Evolutionary conservation across 64 coral and sea anemone species (phyloP).

Genomic region (Dendrophyllia cribrosa): DNA sequence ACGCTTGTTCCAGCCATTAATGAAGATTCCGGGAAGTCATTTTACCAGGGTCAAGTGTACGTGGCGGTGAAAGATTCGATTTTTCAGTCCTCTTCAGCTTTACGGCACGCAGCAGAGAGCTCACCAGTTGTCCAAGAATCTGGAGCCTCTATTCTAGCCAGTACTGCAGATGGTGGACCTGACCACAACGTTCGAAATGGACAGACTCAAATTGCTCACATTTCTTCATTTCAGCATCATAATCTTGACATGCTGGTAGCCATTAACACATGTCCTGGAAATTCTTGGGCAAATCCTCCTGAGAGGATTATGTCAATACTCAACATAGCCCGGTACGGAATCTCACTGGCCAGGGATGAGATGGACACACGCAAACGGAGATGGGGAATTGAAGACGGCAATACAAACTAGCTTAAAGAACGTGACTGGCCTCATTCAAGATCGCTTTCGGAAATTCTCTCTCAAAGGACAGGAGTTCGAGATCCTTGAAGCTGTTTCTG

Average conservation of each 20-base stretch:
- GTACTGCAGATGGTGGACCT: slow-evolving; percentile 22
- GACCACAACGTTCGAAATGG: slow-evolving; percentile 19
- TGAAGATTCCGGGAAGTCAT: not conserved
- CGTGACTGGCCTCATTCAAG: not conserved
- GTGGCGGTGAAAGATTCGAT: slow-evolving; percentile 38
- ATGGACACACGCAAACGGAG: not conserved
- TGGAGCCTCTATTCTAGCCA: slow-evolving; percentile 12
- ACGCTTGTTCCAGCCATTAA: not conserved
- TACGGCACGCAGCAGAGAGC: slow-evolving; percentile 41
- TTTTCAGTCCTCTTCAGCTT: slow-evolving; percentile 57
- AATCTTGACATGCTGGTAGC: slow-evolving; percentile 32
- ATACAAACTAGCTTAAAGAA: slow-evolving; percentile 16
- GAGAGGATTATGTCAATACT: slow-evolving; percentile 39
- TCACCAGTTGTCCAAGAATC: slow-evolving; percentile 21
- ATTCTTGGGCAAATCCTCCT: slow-evolving; percentile 41
- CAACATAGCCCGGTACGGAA: not conserved
- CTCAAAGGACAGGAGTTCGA: slow-evolving; percentile 38
- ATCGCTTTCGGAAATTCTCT: slow-evolving; percentile 31
- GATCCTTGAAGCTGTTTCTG: slow-evolving; percentile 24
- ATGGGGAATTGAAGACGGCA: not conserved
- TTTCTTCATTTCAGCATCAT: not conserved
- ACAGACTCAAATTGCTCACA: slow-evolving; percentile 17
- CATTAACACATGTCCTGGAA: not conserved
- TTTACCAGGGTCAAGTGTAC: slow-evolving; percentile 22
- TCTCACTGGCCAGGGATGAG: not conserved